Percentiles rank a stretch among this genome's conserved stretches.
Evolutionary conservation across 2,888 invertebrate species (phyloP).

Genomic region (Eumacrocentrus americanus): DNA sequence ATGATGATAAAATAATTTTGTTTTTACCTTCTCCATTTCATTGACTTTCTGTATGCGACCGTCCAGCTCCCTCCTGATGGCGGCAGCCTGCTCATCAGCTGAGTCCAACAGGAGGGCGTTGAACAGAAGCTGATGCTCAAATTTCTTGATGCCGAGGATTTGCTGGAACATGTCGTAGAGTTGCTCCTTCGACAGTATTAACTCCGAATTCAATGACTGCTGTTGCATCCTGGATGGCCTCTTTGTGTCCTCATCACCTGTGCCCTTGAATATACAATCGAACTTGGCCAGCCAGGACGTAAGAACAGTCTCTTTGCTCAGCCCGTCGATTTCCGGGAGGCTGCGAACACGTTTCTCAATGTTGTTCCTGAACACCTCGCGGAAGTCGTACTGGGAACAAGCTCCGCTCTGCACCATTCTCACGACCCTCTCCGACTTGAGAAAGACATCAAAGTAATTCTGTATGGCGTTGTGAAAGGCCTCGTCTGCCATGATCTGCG

Average conservation of each 20-base stretch:
- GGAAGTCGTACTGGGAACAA: slow-evolving; percentile 97
- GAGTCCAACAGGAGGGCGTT: slow-evolving; percentile 99
- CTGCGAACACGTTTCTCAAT: slow-evolving; percentile 98
- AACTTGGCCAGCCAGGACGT: slow-evolving; percentile 99
- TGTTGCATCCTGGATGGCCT: slow-evolving; percentile 86
- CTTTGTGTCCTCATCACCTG: slow-evolving; percentile 86
- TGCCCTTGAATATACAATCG: slow-evolving; percentile 96
- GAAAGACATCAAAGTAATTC: slow-evolving; percentile 93
- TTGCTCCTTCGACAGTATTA: slow-evolving; percentile 97
- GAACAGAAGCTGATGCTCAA: slow-evolving; percentile 98
- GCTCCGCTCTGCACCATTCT: slow-evolving; percentile 98
- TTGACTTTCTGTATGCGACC: slow-evolving; percentile 96
- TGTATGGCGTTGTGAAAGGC: slow-evolving; percentile 99
- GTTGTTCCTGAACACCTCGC: slow-evolving; percentile 97
- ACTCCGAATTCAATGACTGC: slow-evolving; percentile 88
- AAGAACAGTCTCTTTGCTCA: slow-evolving; percentile 98
- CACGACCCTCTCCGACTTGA: slow-evolving; percentile 94
- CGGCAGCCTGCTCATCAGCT: slow-evolving; percentile 99
- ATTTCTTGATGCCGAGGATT: slow-evolving; percentile 97
- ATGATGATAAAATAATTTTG: too few relatives aligned
- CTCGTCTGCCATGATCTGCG: slow-evolving; percentile 96
- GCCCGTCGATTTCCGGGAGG: slow-evolving; percentile 98
- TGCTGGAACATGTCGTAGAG: slow-evolving; percentile 99
- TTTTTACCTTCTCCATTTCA: slow-evolving; percentile 93
- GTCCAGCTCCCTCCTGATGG: slow-evolving; percentile 97